Conservation (phyloP, 2,113 vertebrate genomes). For the Anthoscopus minutus region DNA sequence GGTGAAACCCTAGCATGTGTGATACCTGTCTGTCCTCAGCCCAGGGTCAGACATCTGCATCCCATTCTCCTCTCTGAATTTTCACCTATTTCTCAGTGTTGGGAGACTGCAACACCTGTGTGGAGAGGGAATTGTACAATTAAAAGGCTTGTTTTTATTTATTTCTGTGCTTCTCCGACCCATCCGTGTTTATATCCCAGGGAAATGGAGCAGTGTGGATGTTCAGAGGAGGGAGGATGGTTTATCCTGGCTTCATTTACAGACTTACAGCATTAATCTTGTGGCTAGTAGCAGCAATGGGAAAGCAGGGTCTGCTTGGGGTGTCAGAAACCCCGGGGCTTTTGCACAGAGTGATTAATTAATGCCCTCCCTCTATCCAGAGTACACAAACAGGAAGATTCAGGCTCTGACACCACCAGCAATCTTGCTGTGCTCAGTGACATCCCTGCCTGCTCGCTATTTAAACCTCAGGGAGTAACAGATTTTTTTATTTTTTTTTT, state of each 20-base stretch:
- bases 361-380: neutral
- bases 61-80: neutral
- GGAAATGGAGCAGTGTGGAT: neutral
- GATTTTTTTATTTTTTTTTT: neutral
- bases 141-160: neutral
- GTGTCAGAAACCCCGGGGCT: neutral
- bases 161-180: neutral
- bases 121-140: neutral
- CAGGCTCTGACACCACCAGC: neutral
- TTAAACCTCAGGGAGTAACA: neutral
- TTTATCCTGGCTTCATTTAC: neutral
- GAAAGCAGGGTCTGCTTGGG: neutral
- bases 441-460: neutral
- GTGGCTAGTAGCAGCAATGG: neutral
- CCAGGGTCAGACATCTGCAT: neutral
- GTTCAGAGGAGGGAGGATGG: neutral
- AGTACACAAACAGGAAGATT: neutral
- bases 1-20: constrained; percentile 15
- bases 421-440: neutral
- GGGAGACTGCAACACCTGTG: neutral
- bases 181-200: rapidly evolving
- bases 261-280: rapidly evolving
- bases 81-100: neutral
- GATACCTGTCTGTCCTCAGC: constrained; percentile 52
- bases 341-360: neutral